Conservation (phyloP, 1,140 invertebrate genomes). For the Rhagoletis pomonella region DNA sequence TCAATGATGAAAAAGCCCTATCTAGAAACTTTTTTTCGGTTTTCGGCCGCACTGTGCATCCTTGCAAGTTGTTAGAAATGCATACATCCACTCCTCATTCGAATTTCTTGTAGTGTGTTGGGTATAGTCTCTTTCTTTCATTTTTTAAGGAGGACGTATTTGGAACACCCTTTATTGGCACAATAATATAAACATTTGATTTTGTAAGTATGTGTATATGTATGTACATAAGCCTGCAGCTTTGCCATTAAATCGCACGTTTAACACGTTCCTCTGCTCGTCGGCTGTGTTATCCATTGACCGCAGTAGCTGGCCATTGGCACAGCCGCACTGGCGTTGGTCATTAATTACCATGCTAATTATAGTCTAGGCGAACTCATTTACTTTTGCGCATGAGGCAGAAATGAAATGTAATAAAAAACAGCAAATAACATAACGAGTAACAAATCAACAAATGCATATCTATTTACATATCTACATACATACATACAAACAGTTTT, state of each 20-base stretch:
- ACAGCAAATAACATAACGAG: slow-evolving; percentile 35
- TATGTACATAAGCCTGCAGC: neutral
- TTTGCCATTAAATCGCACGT: slow-evolving; percentile 31
- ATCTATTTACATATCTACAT: neutral
- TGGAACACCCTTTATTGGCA: too few species aligned
- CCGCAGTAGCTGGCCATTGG: neutral
- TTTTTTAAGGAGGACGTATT: too few species aligned
- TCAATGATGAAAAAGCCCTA: too few species aligned
- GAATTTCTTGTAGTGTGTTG: too few species aligned
- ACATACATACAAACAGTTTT: too few species aligned
- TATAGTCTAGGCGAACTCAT: slow-evolving; percentile 41
- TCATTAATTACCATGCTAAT: slow-evolving; percentile 44
- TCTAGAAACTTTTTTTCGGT: too few species aligned
- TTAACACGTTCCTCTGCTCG: slow-evolving; percentile 13
- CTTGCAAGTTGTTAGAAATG: too few species aligned
- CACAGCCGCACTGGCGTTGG: neutral
- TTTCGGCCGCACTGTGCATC: too few species aligned
- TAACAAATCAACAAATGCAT: slow-evolving; percentile 48
- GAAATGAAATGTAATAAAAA: slow-evolving; percentile 20
- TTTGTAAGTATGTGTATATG: neutral
- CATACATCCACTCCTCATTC: too few species aligned
- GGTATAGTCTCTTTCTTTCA: too few species aligned
- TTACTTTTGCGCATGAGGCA: slow-evolving; percentile 38
- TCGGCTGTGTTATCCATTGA: neutral
- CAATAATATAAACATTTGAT: too few species aligned